Base-by-base conservation (phyloP, 2,888 invertebrate species). In the Oscheius sp. region DNA sequence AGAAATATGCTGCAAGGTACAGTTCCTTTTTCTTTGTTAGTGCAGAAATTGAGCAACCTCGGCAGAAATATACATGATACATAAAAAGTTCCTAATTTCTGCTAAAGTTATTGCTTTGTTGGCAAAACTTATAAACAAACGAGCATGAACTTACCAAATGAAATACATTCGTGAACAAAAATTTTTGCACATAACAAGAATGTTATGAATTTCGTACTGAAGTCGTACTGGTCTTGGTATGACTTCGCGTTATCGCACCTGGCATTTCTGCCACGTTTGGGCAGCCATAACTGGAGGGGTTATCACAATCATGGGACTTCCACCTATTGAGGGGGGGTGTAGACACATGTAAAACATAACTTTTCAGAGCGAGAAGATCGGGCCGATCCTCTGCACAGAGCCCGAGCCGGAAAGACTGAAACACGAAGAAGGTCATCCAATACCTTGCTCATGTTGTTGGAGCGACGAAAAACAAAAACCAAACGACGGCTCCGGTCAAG, bases 381-480 rank as follows among this genome's bases (percentile, higher is more conserved):
- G n/a, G 92, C 96, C 97, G 66, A 99, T 99, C 90, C 92, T 99
- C 84, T 99, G 98, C 92, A 99, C 99, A 66, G 99, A 99, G 91
- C 99, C 98, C n/a, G 99, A 86, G 99, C 99, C 85, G 99, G 99
- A 84, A 99, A 99, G 92, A 99, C 99, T 68, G 99, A 99, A 99
- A 99, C 91, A 99, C 99, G 76, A 99, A 99, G 92, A 99, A 99
- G 92, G 99, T 99, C 73, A 99, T 99, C 90, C 99, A 99, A 92
- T 99, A 99, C 92, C 92, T 99, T 90, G 99, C 99, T 59, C 96
- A 96, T 91, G 98, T 99, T 74, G 99, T 99, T 84, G 98, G 99
- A 66, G 97, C 97, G 51, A 84, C 84, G 3, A 71, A 85, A 47
- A 76, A 76, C 42, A 79, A 79, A 70, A 79, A 76, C 37, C 73